Base-by-base conservation (phyloP, 2,888 invertebrate species). In the Parnassius smintheus region DNA sequence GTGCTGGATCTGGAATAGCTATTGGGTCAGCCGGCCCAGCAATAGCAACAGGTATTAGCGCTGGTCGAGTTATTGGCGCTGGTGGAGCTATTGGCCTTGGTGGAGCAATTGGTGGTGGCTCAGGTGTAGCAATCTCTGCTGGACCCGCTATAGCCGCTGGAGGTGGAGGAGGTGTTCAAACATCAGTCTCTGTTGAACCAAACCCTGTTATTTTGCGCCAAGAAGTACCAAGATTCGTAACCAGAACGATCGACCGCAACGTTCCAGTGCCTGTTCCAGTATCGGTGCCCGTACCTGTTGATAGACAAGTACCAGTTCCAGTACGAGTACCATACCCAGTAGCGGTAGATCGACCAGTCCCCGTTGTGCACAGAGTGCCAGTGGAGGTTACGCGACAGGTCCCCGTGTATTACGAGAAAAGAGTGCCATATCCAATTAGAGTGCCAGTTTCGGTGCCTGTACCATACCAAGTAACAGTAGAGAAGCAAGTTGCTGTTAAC, bases 381-480 rank as follows among this genome's bases (percentile, higher is more conserved):
- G 92, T 93, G 1, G 93, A 91, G 70, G 82, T 92, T 35, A 90
- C 89, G 2, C 81, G 82, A 65, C 91, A 91, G 59, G 90, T 91
- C 2, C 92, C 92, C 13, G 90, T 91, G 62, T 90, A 90, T 71
- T 89, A 90, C 73, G 88, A 90, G 68, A 92, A 77, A 68, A 84
- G 83, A 72, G 90, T 92, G 70, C 92, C 92, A 56, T 90, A 91
- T 68, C 89, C 91, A 1, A 91, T 92, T 1, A 87, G 81, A 74
- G 93, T 94, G 18, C 92, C 93, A 2, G 89, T 91, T 1, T 80
- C 82, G 1, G 93, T 93, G 35, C 92, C 93, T 0, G 91, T 92
- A n/a, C 93, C 93, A 11, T 93, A 93, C 71, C 94, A 94, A 13
- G 93, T 94, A 1, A 87, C 91, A 1, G 93, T 93, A 2, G 91